Evolutionary conservation across 2,888 invertebrate genomes (phyloP).

Genomic region (Nomada ferruginata): DNA sequence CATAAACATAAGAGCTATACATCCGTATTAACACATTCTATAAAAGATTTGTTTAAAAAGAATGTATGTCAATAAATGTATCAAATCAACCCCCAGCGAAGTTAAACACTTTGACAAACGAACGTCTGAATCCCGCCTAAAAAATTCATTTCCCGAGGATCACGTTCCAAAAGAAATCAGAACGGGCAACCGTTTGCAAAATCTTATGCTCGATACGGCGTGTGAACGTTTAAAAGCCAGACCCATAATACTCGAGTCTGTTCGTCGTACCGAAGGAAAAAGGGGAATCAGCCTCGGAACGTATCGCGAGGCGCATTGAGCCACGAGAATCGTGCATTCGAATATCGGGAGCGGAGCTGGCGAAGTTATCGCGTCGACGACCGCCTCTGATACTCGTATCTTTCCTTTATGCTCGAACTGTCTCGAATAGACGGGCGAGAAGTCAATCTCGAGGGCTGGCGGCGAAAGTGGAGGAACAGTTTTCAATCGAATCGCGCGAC

Average conservation of each 20-base stretch:
- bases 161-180: not conserved
- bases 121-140: too few relatives aligned
- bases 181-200: not conserved
- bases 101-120: too few relatives aligned
- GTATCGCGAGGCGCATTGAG: constrained; percentile 3
- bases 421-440: not conserved
- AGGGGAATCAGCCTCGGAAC: not conserved
- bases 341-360: constrained; percentile 1
- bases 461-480: too few relatives aligned
- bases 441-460: not conserved
- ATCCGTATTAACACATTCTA: too few relatives aligned
- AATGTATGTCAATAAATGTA: too few relatives aligned
- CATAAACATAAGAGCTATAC: too few relatives aligned
- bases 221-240: constrained; percentile 7
- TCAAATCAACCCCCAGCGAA: too few relatives aligned
- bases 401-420: constrained; percentile 23
- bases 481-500: constrained; percentile 11
- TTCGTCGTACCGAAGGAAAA: not conserved
- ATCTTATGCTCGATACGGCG: not conserved
- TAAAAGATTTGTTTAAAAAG: too few relatives aligned
- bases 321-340: constrained; percentile 3
- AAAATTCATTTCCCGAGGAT: not conserved
- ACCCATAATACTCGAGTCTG: too few relatives aligned
- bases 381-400: constrained; percentile 27
- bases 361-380: constrained; percentile 13